phyloP scores from a whole-genome alignment of 2,797 vertebrate genomes.

The Acomys russatus region DNA sequence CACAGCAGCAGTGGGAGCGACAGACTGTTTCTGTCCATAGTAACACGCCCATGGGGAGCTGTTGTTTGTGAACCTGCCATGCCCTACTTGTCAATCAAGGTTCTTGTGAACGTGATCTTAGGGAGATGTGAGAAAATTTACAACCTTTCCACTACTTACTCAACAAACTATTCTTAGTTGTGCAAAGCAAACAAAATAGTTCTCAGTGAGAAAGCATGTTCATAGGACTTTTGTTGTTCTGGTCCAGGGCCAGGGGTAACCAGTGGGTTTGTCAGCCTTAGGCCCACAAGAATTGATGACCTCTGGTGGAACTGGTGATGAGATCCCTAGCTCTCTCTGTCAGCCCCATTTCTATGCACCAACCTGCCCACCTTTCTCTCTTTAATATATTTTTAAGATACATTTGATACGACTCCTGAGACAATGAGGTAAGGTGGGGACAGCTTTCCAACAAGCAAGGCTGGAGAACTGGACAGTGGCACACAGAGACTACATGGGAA shows the following conservation, averaged over 20 bases:
- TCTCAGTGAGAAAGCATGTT: neutral
- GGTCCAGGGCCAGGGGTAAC: neutral
- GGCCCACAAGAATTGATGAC: neutral
- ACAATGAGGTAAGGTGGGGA: neutral
- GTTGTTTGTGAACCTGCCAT: conserved; percentile 56
- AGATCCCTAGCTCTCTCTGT: neutral
- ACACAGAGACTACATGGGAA: neutral
- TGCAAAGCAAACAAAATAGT: neutral
- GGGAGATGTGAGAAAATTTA: conserved; percentile 64
- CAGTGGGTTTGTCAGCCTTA: neutral
- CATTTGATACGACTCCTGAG: neutral
- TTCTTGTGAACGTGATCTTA: conserved; percentile 55
- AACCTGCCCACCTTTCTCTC: neutral
- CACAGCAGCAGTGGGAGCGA: conserved; percentile 1
- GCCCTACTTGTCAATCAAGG: conserved; percentile 61
- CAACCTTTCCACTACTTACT: conserved; percentile 58
- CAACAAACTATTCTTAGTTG: conserved; percentile 53
- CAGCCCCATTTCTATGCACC: neutral
- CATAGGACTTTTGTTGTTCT: neutral
- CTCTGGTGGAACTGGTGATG: neutral
- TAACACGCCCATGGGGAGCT: conserved; percentile 54
- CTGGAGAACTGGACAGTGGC: neutral
- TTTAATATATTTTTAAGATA: neutral
- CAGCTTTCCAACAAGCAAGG: neutral
- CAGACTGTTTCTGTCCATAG: conserved; percentile 50